These are phyloP conservation scores for Luperina testacea DNA, from an alignment of 2,888 invertebrate genomes.

Conservation along the genomic window DNA sequence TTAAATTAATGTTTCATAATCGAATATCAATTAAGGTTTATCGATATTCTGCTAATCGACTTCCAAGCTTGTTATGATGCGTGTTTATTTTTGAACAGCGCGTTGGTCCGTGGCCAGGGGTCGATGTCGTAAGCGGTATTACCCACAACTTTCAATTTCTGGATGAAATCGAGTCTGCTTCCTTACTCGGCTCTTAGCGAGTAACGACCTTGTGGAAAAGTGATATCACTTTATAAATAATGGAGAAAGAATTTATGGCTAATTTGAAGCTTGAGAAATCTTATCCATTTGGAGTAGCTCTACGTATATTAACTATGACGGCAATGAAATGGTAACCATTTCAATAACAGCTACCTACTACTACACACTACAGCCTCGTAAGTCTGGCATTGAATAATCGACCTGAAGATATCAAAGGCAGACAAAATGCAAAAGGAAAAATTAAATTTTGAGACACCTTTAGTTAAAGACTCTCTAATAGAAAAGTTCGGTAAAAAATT, in stretches of 20 bases:
- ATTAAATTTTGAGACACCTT: not conserved
- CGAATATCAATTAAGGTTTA: constrained; percentile 23
- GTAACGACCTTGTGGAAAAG: constrained; percentile 31
- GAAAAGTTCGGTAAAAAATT: not conserved
- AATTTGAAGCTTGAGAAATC: not conserved
- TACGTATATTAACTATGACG: not conserved
- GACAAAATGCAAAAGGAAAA: not conserved
- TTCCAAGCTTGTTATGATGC: not conserved
- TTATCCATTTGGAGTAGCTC: not conserved
- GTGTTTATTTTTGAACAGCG: constrained; percentile 17
- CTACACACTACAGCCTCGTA: not conserved
- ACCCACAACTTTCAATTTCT: constrained; percentile 82
- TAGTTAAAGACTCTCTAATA: not conserved
- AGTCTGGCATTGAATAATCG: not conserved
- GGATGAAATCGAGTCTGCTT: constrained; percentile 80
- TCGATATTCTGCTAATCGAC: constrained; percentile 32
- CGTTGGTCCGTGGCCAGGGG: not conserved
- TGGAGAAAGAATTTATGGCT: not conserved
- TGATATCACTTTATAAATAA: constrained; percentile 17
- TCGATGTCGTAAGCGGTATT: constrained; percentile 74
- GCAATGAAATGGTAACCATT: not conserved
- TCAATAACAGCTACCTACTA: not conserved
- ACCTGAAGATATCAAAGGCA: not conserved
- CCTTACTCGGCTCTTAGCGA: constrained; percentile 57
- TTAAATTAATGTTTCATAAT: constrained; percentile 21